A percentile compares a stretch with the other conserved stretches of the same genome.
phyloP scores from a whole-genome alignment of 2,113 vertebrate species.

The Cinclus cinclus region DNA sequence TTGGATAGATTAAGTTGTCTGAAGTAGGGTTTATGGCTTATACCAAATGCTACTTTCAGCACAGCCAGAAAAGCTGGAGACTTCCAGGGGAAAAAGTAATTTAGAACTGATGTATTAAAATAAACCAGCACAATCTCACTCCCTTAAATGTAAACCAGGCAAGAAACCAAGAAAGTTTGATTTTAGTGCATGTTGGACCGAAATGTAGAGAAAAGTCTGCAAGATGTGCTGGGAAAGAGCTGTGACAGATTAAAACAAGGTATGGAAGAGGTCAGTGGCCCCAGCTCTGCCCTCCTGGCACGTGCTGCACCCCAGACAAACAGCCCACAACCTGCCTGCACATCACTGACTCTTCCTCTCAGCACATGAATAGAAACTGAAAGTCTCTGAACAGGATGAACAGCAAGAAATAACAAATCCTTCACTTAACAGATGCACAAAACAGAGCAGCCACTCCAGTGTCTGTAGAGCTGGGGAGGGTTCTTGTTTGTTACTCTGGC shows the following conservation, averaged over 20 bases:
- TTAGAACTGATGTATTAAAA: neutral
- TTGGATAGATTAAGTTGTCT: conserved; percentile 7
- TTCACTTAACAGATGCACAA: neutral
- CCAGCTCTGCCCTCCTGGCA: neutral
- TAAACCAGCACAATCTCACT: neutral
- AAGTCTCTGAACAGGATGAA: neutral
- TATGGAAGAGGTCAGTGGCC: neutral
- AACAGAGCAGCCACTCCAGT: neutral
- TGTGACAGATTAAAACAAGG: neutral
- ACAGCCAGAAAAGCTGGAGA: neutral
- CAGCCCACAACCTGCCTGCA: neutral
- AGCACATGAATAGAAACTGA: neutral
- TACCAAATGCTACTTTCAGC: conserved; percentile 15
- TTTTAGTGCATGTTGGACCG: neutral
- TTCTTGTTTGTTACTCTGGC: neutral
- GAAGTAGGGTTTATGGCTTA: neutral
- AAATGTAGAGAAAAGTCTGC: neutral
- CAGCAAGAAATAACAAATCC: neutral
- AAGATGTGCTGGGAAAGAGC: neutral
- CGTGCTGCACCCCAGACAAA: neutral
- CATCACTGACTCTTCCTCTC: neutral
- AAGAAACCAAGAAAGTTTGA: neutral
- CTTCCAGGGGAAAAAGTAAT: neutral
- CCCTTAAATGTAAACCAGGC: neutral
- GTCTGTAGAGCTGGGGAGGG: neutral